Percentiles rank a stretch among this genome's conserved stretches.
phyloP scores from a whole-genome alignment of 2,888 invertebrate genomes.

The Aquatica leii region DNA sequence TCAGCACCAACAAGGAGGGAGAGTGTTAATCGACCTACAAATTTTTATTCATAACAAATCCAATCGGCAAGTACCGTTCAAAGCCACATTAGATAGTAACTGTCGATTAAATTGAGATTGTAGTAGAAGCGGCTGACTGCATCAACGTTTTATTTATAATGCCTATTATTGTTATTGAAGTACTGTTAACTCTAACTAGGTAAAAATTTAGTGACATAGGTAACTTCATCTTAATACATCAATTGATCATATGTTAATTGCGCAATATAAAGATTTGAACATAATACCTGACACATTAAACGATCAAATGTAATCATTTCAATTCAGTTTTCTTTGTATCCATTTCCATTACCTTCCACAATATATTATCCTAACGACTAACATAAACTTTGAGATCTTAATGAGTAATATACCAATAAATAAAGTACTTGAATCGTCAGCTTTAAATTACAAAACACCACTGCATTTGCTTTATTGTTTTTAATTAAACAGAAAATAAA shows the following conservation, averaged over 20 bases:
- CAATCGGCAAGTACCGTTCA: slow-evolving; percentile 27
- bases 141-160: slow-evolving; percentile 13
- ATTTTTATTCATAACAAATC: slow-evolving; percentile 21
- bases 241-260: slow-evolving; percentile 10
- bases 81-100: slow-evolving; percentile 28
- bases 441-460: no score
- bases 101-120: slow-evolving; percentile 8
- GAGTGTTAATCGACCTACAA: slow-evolving; percentile 26
- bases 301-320: slow-evolving; percentile 1
- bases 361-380: no score
- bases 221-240: slow-evolving; percentile 25
- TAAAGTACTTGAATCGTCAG: no score
- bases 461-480: no score
- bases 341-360: no score
- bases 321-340: no score
- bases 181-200: slow-evolving; percentile 24
- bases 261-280: background rate
- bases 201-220: slow-evolving; percentile 15
- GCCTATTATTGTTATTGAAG: slow-evolving; percentile 18
- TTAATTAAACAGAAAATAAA: no score
- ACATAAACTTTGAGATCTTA: no score
- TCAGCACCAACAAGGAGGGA: slow-evolving; percentile 7
- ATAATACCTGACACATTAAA: background rate
- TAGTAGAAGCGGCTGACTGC: slow-evolving; percentile 13
- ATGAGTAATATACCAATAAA: no score